phyloP scores from a whole-genome alignment of 2,888 invertebrate species.

The Abscondita cerata region DNA sequence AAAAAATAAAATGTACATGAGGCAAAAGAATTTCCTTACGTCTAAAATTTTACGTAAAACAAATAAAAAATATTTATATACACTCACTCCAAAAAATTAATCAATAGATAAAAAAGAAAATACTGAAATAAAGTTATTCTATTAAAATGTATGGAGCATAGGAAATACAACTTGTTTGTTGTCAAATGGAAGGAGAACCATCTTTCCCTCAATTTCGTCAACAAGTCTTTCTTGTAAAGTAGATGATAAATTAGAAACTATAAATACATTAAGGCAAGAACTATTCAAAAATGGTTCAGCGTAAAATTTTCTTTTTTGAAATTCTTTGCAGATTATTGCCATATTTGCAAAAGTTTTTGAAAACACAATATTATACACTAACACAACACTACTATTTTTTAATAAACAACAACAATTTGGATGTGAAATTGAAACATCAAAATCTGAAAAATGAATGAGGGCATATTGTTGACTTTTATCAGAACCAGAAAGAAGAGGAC shows the following conservation, averaged over 20 bases:
- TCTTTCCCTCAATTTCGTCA: not conserved
- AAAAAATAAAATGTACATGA: no score
- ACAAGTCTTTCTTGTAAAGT: not conserved
- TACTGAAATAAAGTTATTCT: no score
- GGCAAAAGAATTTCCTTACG: no score
- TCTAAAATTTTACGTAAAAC: no score
- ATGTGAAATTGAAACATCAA: not conserved
- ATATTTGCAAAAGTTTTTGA: not conserved
- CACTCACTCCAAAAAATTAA: no score
- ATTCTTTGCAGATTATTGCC: not conserved
- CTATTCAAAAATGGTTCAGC: not conserved
- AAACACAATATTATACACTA: not conserved
- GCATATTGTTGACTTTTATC: not conserved
- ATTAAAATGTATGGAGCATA: no score
- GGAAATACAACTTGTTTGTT: no score
- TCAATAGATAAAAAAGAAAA: no score
- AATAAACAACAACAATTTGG: not conserved
- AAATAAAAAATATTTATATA: no score
- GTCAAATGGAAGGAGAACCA: not conserved
- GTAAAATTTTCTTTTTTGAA: not conserved
- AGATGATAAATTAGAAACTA: not conserved
- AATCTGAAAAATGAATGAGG: not conserved
- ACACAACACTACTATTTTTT: not conserved
- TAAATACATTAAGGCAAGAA: not conserved
- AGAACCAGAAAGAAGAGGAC: not conserved